Evolutionary conservation across 92 coral and sea anemone genomes (phyloP), one percentile per base, ranked within the genome.

Genomic region (Meandrina meandrites): DNA sequence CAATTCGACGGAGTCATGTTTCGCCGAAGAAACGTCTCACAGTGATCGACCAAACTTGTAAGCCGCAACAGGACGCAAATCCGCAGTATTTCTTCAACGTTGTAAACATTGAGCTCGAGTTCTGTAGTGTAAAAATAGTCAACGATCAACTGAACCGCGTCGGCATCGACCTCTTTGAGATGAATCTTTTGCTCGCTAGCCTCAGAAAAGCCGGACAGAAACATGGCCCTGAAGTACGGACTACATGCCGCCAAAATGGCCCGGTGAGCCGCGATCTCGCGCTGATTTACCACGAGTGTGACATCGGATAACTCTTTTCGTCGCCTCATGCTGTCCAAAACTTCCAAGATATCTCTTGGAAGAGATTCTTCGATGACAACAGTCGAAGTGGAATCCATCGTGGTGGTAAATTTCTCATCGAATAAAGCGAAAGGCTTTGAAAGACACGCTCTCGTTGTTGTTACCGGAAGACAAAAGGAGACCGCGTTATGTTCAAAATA

Each of bases 171-270:
- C n/a, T 92, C 97, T 92, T 95, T 97, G 22, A 97, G 87, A 51
- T 76, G 80, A 35, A 97, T 91, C 79, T 82, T 90, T n/a, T 91
- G 93, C 84, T 97, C 98, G 30, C 89, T 93, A 0, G 98, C 95
- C 79, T 97, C 99, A 1, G 94, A 89, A 89, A 97, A 97, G 16
- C 96, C 98, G 74, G 99, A 97, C 73, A 97, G 89, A 84, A 97
- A 97, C 99, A 97, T 97, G 18, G 96, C 99, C 76, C 99, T 91
- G 73, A 97, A 97, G 87, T 97, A 97, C 37, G 99, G 99, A 81
- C 98, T 95, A 85, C 98, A 92, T 5, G 99, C 99, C 67, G 99
- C 99, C 88, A 97, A 85, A 84, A 97, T 94, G 50, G 95, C 99
- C 34, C 96, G 90, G 57, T 97, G 99, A 56, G 99, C 98, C 50